Evolutionary conservation across 2,797 vertebrate genomes (phyloP), one percentile per base, ranked within the genome.

Genomic region (Triplophysa yarkandensis): DNA sequence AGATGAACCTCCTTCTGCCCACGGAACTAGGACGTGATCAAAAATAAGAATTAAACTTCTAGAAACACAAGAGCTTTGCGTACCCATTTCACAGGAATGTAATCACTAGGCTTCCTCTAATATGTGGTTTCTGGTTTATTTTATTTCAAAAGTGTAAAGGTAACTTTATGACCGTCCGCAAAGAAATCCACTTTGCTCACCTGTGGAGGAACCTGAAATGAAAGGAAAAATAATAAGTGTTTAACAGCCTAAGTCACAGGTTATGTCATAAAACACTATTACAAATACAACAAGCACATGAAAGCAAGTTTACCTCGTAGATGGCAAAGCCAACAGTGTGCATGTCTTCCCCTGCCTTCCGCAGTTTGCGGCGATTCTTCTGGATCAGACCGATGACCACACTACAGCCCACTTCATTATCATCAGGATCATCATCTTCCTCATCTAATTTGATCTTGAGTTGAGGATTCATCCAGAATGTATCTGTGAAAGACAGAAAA

Each of bases 391-490:
- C 93, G 74, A 93, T 81, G 70, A 94, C 71, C 6, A 92, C 43
- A 0, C 86, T 91, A 17, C 92, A 93, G 83, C 87, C 82, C 0
- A 89, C 86, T 10, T 92, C 88, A 0, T 76, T 57, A 0, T 39
- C 8, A 32, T 88, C 83, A 0, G 90, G 88, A 79, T 88, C 88
- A 61, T 91, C 84, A 0, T 93, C 92, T 14, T 83, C 85, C 32
- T 93, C 85, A 0, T 92, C 86, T 86, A 93, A 30, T 0, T 1
- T 73, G 64, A 94, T 93, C 83, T 84, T 88, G 79, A 93, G 94
- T 85, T 93, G 93, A 0, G 91, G 92, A 36, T 94, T 94, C 78
- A 90, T 93, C 93, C 92, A 94, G 74, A 92, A 94, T 0, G 92
- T 93, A 0, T 79, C 92, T 93, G 80, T 23, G 21, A 21, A 28